Conservation (phyloP, 2,797 vertebrate genomes). For the Alca torda region DNA sequence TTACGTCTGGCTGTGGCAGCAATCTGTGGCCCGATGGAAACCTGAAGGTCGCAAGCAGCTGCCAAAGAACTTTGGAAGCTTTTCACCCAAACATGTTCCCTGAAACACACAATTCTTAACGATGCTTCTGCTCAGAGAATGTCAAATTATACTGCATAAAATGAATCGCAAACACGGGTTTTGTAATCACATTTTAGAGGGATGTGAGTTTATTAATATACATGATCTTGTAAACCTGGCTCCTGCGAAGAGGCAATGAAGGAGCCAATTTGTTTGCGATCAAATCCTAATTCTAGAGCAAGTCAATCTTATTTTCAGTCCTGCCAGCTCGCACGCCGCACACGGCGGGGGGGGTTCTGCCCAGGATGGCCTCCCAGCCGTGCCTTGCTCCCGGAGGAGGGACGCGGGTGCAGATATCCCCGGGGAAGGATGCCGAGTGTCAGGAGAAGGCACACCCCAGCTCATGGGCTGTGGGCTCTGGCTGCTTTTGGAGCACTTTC, state of each 20-base stretch:
- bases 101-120: rapidly evolving
- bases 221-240: not conserved
- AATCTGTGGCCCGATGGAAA: not conserved
- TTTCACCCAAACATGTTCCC: not conserved
- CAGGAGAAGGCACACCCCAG: not conserved
- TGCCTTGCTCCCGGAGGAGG: not conserved
- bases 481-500: not conserved
- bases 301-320: not conserved
- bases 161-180: not conserved
- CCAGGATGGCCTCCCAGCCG: rapidly evolving
- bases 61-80: not conserved
- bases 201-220: not conserved
- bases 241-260: not conserved
- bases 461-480: rapidly evolving
- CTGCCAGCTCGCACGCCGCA: not conserved
- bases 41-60: not conserved
- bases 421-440: rapidly evolving
- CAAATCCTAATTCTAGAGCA: not conserved
- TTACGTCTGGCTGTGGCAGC: not conserved
- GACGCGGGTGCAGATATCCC: rapidly evolving
- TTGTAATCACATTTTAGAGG: not conserved
- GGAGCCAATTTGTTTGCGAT: not conserved
- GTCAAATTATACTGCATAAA: not conserved
- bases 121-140: not conserved
- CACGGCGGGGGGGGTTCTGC: rapidly evolving